Base-by-base conservation (phyloP, 2,888 invertebrate species). In the Drosophila hawaiiensis region DNA sequence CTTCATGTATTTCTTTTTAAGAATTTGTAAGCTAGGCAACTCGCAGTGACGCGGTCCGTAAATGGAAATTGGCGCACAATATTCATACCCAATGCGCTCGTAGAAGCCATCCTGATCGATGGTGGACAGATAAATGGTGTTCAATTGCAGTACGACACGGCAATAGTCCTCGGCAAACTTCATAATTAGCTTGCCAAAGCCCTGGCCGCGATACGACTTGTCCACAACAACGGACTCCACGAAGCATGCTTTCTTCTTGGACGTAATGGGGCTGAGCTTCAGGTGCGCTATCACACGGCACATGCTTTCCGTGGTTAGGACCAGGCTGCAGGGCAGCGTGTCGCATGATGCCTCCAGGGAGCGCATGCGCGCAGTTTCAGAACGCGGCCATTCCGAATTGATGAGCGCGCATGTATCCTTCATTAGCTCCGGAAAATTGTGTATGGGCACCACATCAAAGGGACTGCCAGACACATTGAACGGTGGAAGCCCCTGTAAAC, bases 311-410 rank as follows among this genome's bases (percentile, higher is more conserved):
- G 95, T 94, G 68, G 97, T 93, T 73, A 97, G 94, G 83, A 97
- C 94, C 85, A 96, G 94, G 92, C 95, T 96, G 49, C 96, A 96
- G 29, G 97, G 96, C 86, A 97, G 94, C 62, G 94, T 93, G 91
- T 97, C 96, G 90, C 96, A 95, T 0, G 97, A 97, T 47, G 95
- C 94, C 92, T 95, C 95, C 59, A 97, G 93, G 60, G 96, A 96
- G 92, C 95, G 95, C 94, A 97, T 95, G 89, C 97, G 95, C 68
- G 97, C 97, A 43, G 96, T 96, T 92, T 96, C 95, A 90, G 97
- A 97, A 84, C 97, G 94, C 76, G 96, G 96, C 97, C 97, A 97
- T 94, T 97, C 97, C n/a, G 96, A 95, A 92, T 97, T 97, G 79
- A 97, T 95, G 67, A 97, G 94, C 82, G 95, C 94, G 91, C 96